Conservation (phyloP, 2,888 invertebrate species). For the Ophioninae sp. region DNA sequence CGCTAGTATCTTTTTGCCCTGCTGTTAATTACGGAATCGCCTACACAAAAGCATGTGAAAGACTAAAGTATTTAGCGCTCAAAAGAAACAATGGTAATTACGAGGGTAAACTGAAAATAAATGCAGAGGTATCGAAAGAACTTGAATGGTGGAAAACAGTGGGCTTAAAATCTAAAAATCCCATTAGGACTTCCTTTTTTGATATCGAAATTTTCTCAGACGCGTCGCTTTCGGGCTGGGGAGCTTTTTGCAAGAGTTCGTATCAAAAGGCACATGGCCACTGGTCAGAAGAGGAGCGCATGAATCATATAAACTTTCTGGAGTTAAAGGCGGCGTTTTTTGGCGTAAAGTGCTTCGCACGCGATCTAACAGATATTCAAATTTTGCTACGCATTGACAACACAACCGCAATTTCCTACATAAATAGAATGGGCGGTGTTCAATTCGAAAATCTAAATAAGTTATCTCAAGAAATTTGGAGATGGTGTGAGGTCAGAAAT, state of each 20-base stretch:
- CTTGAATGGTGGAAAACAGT: constrained; percentile 39
- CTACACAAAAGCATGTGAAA: constrained; percentile 23
- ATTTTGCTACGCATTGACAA: constrained; percentile 60
- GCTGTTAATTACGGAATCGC: constrained; percentile 35
- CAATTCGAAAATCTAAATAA: constrained; percentile 34
- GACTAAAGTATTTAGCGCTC: constrained; percentile 27
- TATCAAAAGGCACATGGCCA: constrained; percentile 9
- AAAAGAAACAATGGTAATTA: constrained; percentile 6
- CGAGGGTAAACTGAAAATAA: constrained; percentile 5
- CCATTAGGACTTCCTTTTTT: constrained; percentile 31
- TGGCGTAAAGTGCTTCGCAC: constrained; percentile 54
- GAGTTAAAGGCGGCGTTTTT: constrained; percentile 27
- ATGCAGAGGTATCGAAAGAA: constrained; percentile 4
- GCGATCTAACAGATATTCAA: constrained; percentile 28
- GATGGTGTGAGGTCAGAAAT: constrained; percentile 46
- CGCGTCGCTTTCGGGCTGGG: constrained; percentile 45
- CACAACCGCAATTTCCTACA: constrained; percentile 56
- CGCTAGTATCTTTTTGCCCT: constrained; percentile 25
- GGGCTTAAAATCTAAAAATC: constrained; percentile 9
- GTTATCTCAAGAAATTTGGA: constrained; percentile 41
- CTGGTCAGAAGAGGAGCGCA: constrained; percentile 17
- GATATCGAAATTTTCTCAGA: constrained; percentile 51
- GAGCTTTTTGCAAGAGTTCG: constrained; percentile 11
- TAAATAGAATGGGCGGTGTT: constrained; percentile 57
- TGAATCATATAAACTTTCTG: constrained; percentile 20